Percentiles rank a stretch among this genome's conserved stretches.
Evolutionary conservation across 2,888 invertebrate genomes (phyloP).

Genomic region (Muschampia plurimacula): DNA sequence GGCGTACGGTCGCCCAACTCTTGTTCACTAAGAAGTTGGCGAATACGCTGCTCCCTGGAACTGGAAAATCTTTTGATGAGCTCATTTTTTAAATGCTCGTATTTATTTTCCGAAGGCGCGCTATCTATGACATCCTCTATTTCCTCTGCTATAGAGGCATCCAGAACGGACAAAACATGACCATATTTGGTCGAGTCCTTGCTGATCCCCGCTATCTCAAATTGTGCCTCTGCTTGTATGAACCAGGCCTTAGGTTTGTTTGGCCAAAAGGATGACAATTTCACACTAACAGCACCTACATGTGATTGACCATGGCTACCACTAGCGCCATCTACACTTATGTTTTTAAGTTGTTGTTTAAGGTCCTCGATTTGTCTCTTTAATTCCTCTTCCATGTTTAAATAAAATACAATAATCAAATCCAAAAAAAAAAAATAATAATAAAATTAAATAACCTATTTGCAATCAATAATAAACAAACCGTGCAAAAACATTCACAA

Average conservation of each 20-base stretch:
- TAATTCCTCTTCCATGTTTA: slow-evolving; percentile 5
- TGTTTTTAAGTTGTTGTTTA: not conserved
- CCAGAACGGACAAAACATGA: not conserved
- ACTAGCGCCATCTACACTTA: not conserved
- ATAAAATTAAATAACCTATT: not conserved
- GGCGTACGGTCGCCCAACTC: slow-evolving; percentile 37
- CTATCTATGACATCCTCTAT: slow-evolving; percentile 10
- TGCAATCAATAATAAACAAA: not conserved
- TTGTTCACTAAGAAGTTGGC: slow-evolving; percentile 30
- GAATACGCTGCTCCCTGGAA: slow-evolving; percentile 16
- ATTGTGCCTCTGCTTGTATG: slow-evolving; percentile 39
- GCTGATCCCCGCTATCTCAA: slow-evolving; percentile 31
- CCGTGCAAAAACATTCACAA: not conserved
- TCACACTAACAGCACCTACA: not conserved
- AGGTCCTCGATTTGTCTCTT: slow-evolving; percentile 1
- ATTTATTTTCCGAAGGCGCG: slow-evolving; percentile 15
- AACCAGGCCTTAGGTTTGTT: slow-evolving; percentile 35
- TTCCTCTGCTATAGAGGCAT: slow-evolving; percentile 2
- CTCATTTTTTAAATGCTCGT: slow-evolving; percentile 9
- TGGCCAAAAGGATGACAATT: slow-evolving; percentile 17
- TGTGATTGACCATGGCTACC: not conserved
- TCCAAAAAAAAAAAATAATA: no score
- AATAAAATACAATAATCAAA: not conserved
- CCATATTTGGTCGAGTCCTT: slow-evolving; percentile 12
- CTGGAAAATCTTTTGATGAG: slow-evolving; percentile 24